phyloP scores from a whole-genome alignment of 2,113 vertebrate genomes.

The Mesitornis unicolor region DNA sequence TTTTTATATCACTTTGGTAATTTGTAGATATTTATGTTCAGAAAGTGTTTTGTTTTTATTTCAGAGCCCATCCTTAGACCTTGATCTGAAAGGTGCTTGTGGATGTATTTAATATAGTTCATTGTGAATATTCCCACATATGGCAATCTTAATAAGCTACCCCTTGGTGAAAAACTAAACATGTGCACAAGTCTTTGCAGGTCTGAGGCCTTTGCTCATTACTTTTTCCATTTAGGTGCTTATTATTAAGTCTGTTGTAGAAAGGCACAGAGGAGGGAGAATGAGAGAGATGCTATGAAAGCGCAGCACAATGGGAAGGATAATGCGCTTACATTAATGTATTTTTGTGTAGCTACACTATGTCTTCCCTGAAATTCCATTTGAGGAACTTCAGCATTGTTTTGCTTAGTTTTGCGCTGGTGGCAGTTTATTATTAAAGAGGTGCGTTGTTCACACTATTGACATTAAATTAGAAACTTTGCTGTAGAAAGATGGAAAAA shows the following conservation, averaged over 20 bases:
- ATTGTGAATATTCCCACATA: conserved; percentile 10
- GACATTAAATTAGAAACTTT: background rate
- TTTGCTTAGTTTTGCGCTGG: background rate
- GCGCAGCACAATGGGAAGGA: background rate
- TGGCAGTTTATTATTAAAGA: background rate
- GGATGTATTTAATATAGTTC: background rate
- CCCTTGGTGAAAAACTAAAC: background rate
- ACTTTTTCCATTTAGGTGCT: background rate
- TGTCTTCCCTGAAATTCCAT: background rate
- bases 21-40: background rate
- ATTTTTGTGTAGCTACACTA: background rate
- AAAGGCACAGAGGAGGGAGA: background rate
- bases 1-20: background rate
- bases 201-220: background rate
- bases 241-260: background rate
- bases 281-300: background rate
- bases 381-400: background rate
- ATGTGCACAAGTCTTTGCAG: background rate
- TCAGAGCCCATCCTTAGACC: background rate
- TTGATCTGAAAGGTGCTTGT: background rate
- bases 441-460: background rate
- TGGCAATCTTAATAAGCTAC: background rate
- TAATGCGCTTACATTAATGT: background rate
- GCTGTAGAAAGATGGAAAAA: background rate
- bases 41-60: conserved; percentile 2